Evolutionary conservation across 2,888 invertebrate species (phyloP).

Genomic region (Lumbricus terrestris): DNA sequence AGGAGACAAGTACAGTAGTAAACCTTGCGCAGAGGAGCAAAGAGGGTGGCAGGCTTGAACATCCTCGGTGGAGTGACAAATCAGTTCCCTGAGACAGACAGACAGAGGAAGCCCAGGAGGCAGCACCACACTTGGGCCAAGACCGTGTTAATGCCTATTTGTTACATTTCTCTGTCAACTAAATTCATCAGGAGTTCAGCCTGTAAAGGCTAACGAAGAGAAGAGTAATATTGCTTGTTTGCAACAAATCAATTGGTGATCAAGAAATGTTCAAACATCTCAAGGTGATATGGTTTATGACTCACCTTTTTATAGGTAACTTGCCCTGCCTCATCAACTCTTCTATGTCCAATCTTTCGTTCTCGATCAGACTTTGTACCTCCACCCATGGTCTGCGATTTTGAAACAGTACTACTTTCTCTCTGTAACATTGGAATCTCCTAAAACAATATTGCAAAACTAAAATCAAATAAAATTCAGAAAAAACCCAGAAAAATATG

Average conservation of each 20-base stretch:
- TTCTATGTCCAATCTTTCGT: slow-evolving; percentile 88
- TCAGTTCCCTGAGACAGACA: too few species aligned
- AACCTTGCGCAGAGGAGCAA: too few species aligned
- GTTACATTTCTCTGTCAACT: background rate
- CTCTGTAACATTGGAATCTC: background rate
- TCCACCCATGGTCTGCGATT: background rate
- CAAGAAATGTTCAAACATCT: too few species aligned
- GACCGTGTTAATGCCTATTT: too few species aligned
- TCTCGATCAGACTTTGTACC: slow-evolving; percentile 43
- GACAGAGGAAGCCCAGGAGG: too few species aligned
- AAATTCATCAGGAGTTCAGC: background rate
- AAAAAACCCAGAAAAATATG: background rate
- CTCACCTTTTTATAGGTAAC: slow-evolving; percentile 92
- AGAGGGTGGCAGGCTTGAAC: too few species aligned
- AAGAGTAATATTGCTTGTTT: background rate
- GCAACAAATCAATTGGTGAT: background rate
- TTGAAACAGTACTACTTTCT: background rate
- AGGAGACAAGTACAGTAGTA: too few species aligned
- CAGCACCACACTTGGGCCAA: too few species aligned
- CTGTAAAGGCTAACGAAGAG: background rate
- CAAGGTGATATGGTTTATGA: too few species aligned
- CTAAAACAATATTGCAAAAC: background rate
- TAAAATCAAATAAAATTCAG: background rate
- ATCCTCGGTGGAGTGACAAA: too few species aligned
- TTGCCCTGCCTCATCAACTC: slow-evolving; percentile 93